These are phyloP conservation scores for Catocala fraxini DNA, from an alignment of 2,888 invertebrate genomes.

Conservation along the genomic window DNA sequence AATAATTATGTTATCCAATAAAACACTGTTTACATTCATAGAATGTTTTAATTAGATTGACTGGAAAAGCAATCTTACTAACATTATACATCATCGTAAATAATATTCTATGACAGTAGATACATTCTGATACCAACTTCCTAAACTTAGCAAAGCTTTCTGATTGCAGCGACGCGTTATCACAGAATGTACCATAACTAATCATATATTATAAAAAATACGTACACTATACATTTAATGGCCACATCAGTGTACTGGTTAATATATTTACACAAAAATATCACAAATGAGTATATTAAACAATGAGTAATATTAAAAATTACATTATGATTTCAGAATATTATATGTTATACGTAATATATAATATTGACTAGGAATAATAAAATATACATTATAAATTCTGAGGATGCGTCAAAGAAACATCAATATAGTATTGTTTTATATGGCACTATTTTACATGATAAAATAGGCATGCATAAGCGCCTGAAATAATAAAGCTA, in stretches of 20 bases:
- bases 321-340: slow-evolving; percentile 50
- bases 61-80: slow-evolving; percentile 74
- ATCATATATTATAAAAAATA: slow-evolving; percentile 42
- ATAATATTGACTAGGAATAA: slow-evolving; percentile 74
- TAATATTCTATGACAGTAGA: slow-evolving; percentile 55
- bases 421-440: slow-evolving; percentile 38
- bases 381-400: slow-evolving; percentile 57
- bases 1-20: slow-evolving; percentile 43
- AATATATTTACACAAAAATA: slow-evolving; percentile 78
- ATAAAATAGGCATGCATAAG: slow-evolving; percentile 76
- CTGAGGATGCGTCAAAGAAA: slow-evolving; percentile 58
- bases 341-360: slow-evolving; percentile 46
- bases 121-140: slow-evolving; percentile 57
- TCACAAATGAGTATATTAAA: slow-evolving; percentile 79
- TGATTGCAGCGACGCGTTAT: neutral
- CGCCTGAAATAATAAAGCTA: slow-evolving; percentile 70
- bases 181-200: slow-evolving; percentile 51
- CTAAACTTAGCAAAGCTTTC: neutral
- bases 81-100: slow-evolving; percentile 64
- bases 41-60: slow-evolving; percentile 84
- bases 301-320: slow-evolving; percentile 52
- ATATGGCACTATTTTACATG: slow-evolving; percentile 83
- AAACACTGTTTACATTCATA: slow-evolving; percentile 79
- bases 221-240: slow-evolving; percentile 66
- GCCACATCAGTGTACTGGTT: slow-evolving; percentile 77